Evolutionary conservation across 2,797 vertebrate genomes (phyloP).

Genomic region (Falco peregrinus): DNA sequence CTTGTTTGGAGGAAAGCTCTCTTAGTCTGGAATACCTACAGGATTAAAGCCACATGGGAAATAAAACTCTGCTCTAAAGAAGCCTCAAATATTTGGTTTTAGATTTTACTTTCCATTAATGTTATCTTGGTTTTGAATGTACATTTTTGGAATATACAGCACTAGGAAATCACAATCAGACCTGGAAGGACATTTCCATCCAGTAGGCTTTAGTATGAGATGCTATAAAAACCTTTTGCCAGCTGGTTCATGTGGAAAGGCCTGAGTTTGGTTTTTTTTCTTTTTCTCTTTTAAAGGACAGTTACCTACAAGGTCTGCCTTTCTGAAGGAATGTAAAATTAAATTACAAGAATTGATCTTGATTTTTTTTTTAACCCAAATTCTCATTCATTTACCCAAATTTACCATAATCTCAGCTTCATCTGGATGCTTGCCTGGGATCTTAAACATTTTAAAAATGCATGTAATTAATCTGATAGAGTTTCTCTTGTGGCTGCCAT

Average conservation of each 20-base stretch:
- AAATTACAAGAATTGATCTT: not conserved
- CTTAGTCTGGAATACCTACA: not conserved
- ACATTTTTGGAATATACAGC: not conserved
- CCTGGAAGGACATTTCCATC: not conserved
- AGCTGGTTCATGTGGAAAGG: not conserved
- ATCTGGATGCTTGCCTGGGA: not conserved
- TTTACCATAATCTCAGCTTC: not conserved
- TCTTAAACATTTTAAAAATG: not conserved
- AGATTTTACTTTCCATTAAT: not conserved
- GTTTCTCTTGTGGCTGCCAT: not conserved
- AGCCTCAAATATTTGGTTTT: not conserved
- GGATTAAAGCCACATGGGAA: not conserved
- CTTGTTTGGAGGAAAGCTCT: not conserved
- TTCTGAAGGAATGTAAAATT: not conserved
- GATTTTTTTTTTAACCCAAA: not conserved
- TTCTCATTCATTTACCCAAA: not conserved
- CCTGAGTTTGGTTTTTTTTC: rapidly evolving
- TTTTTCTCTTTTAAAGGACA: not conserved
- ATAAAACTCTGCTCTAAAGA: not conserved
- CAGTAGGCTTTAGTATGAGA: not conserved
- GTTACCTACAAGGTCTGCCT: not conserved
- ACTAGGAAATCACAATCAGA: not conserved
- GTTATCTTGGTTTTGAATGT: not conserved
- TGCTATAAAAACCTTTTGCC: not conserved
- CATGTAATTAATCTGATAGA: not conserved